Percentiles rank a stretch among this genome's conserved stretches.
phyloP scores from a whole-genome alignment of 2,113 vertebrate species.

The Stegastes partitus region DNA sequence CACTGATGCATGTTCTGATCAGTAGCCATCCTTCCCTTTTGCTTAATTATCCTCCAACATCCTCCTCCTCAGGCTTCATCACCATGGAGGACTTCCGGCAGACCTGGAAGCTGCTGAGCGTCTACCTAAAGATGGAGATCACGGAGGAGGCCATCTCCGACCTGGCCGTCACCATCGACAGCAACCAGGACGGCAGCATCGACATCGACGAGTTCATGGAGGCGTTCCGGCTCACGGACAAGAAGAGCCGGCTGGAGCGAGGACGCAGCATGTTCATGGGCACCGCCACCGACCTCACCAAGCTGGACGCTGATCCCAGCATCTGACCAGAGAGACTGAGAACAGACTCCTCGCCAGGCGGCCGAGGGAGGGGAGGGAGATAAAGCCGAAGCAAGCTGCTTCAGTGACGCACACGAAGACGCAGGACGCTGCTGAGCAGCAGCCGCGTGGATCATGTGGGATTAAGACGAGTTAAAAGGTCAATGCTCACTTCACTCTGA shows the following conservation, averaged over 20 bases:
- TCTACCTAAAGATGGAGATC: conserved; percentile 89
- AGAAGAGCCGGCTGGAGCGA: conserved; percentile 81
- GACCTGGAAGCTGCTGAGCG: conserved; percentile 93
- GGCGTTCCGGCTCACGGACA: conserved; percentile 94
- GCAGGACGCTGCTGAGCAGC: conserved; percentile 48
- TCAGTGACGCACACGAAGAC: conserved; percentile 65
- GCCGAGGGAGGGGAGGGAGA: background rate
- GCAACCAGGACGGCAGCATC: conserved; percentile 93
- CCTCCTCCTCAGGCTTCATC: conserved; percentile 87
- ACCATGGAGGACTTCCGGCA: conserved; percentile 93
- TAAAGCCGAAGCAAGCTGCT: conserved; percentile 60
- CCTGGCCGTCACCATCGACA: conserved; percentile 91
- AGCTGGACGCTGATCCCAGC: conserved; percentile 74
- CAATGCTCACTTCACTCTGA: conserved; percentile 28
- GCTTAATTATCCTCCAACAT: background rate
- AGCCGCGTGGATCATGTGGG: conserved; percentile 38
- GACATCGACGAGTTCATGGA: conserved; percentile 97
- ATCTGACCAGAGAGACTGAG: conserved; percentile 51
- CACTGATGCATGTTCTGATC: background rate
- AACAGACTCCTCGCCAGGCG: background rate
- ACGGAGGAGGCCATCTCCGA: conserved; percentile 88
- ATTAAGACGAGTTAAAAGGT: conserved; percentile 60
- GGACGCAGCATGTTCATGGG: conserved; percentile 83
- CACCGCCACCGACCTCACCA: conserved; percentile 71
- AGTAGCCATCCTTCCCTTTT: background rate